Base-by-base conservation (phyloP, 2,888 invertebrate genomes). In the Synergus laeviventris region DNA sequence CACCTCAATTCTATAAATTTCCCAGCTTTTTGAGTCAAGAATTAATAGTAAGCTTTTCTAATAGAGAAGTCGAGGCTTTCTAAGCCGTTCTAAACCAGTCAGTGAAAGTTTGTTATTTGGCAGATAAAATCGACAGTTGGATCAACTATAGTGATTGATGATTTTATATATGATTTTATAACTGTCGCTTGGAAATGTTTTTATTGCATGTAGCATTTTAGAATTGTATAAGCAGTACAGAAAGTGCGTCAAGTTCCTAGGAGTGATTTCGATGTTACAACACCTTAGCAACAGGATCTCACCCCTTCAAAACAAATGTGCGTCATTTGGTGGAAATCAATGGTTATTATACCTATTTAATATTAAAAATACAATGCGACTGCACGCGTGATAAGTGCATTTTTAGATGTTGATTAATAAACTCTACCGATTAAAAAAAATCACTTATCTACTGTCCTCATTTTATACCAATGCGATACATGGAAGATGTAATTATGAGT, bases 121-220 rank as follows among this genome's bases (percentile, higher is more conserved):
- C 7, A 66, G 24, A 42, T 12, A 42, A 66, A 66, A 45, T 66
- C 66, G 42, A 66, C 42, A 64, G 24, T 42, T 12, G 39, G 24
- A 45, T 66, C 16, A 24, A 24, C 21, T 42, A 24, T 18, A 21
- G 81, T 80, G 83, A 81, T 82, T 83, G 81, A 82, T 82, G n/a
- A n/a, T n/a, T n/a, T n/a, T n/a, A n/a, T n/a, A n/a, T n/a, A n/a
- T n/a, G n/a, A n/a, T n/a, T n/a, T n/a, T n/a, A n/a, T 77, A 74
- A 75, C 66, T 74, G 81, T 83, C 78, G 82, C 83, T 76, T 79
- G 73, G 82, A 80, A 83, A 83, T 81, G 83, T 80, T 66, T 80
- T 66, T 24, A 66, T 66, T 66, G 24, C n/a, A 24, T 66, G 42
- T 24, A 45, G 16, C n/a, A n/a, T n/a, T n/a, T n/a, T n/a, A n/a